Conservation (phyloP, 2,888 invertebrate species). For the Therioaphis trifolii region DNA sequence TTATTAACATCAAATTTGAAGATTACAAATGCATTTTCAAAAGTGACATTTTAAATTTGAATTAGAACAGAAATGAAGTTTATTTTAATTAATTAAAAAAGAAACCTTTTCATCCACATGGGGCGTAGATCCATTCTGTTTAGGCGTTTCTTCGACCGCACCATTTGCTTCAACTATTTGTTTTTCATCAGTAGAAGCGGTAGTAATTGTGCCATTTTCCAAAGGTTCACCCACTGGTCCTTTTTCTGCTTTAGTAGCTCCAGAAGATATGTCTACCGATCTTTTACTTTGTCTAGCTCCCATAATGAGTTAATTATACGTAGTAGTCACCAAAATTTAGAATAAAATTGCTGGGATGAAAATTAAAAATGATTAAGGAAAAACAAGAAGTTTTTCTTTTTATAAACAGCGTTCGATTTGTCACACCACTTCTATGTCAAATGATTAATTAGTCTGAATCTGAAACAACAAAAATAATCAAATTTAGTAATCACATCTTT, state of each 20-base stretch:
- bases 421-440: conserved; percentile 39
- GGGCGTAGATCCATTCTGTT: conserved; percentile 58
- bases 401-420: conserved; percentile 9
- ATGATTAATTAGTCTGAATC: conserved; percentile 37
- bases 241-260: conserved; percentile 66
- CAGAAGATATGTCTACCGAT: conserved; percentile 67
- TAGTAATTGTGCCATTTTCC: conserved; percentile 63
- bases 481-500: conserved; percentile 43
- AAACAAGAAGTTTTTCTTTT: not conserved
- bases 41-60: too few species aligned
- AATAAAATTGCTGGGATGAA: not conserved
- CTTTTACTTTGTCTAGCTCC: conserved; percentile 68
- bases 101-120: conserved; percentile 54
- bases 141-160: conserved; percentile 58
- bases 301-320: conserved; percentile 66
- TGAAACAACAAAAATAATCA: conserved; percentile 50
- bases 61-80: too few species aligned
- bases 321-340: not conserved
- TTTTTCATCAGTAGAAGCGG: conserved; percentile 65
- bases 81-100: not conserved
- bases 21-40: too few species aligned
- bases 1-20: too few species aligned
- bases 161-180: conserved; percentile 65
- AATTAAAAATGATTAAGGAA: conserved; percentile 25
- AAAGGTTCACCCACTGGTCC: conserved; percentile 63